Base-by-base conservation (phyloP, 2,113 vertebrate species). In the Lasiurus cinereus region DNA sequence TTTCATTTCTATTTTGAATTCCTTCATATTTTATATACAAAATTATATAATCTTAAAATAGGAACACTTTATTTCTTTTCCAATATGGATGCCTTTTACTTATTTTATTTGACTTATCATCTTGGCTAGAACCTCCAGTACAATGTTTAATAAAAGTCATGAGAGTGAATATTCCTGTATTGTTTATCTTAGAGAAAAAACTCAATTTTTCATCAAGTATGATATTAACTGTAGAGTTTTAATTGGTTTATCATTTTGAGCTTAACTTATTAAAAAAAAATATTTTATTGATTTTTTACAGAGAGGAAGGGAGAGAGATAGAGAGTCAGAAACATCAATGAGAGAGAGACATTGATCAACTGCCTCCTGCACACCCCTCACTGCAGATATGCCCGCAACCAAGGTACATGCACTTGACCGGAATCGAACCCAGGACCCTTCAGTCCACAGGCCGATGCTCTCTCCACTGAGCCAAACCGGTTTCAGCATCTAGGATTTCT, bases 11-110 rank as follows among this genome's bases (percentile, higher is more conserved):
- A 39, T 54, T 80, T 31, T 84, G 54, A 36, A 48, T 50, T 66
- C 14, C 69, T 85, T 39, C 39, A 50, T n/a, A 84, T 74, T 66
- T 48, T 74, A 39, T 33, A n/a, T 29, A 50, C 36, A 18, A 74
- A 59, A 80, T 39, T 27, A 66, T 74, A 73, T 78, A 48, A 79
- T 94, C 64, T 91, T 29, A 56, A 66, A 80, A 94, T 9, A 86
- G 54, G 52, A 90, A 73, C 27, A 22, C 27, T 54, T 85, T 33
- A 72, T 43, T 64, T 90, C n/a, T 85, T 90, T 73, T 72, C 64
- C 29, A 46, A 13, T 73, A 18, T 64, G 12, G 16, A 39, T 22
- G 22, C 5, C 31, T 69, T 89, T 73, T 72, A 14, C 84, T 85
- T 94, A 27, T 85, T 90, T 85, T 79, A 64, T 46, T 64, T 86